These are phyloP conservation scores for Aethes cnicana DNA, from an alignment of 2,888 invertebrate species.

Conservation along the genomic window DNA sequence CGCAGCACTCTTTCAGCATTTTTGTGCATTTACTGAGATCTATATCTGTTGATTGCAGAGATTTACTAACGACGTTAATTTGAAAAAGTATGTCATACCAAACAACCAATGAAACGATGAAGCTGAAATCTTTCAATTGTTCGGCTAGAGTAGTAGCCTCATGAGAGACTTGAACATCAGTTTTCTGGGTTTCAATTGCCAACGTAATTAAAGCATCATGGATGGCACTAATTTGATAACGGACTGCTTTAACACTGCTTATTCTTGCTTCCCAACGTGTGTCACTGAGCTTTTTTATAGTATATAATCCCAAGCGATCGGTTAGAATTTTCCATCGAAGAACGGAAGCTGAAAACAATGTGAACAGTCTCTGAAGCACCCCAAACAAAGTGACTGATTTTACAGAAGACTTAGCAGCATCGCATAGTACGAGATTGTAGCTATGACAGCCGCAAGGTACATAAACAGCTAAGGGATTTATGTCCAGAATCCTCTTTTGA, in stretches of 20 bases:
- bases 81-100: slow-evolving; percentile 45
- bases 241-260: not conserved
- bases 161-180: slow-evolving; percentile 34
- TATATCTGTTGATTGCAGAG: slow-evolving; percentile 32
- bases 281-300: slow-evolving; percentile 39
- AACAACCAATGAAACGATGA: slow-evolving; percentile 44
- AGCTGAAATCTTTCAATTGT: slow-evolving; percentile 35
- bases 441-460: slow-evolving; percentile 37
- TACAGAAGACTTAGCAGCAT: slow-evolving; percentile 30
- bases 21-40: slow-evolving; percentile 33
- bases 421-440: slow-evolving; percentile 36
- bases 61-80: slow-evolving; percentile 35
- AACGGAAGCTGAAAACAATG: slow-evolving; percentile 38
- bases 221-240: slow-evolving; percentile 40
- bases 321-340: slow-evolving; percentile 34
- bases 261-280: slow-evolving; percentile 27
- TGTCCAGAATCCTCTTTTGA: slow-evolving; percentile 45
- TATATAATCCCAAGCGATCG: slow-evolving; percentile 38
- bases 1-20: slow-evolving; percentile 41
- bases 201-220: slow-evolving; percentile 42
- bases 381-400: slow-evolving; percentile 47
- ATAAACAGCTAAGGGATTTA: slow-evolving; percentile 36
- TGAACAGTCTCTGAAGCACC: slow-evolving; percentile 42
- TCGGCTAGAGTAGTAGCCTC: slow-evolving; percentile 32
- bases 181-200: slow-evolving; percentile 32